Evolutionary conservation across 2,113 vertebrate genomes (phyloP).

Genomic region (Apeltes quadracus): DNA sequence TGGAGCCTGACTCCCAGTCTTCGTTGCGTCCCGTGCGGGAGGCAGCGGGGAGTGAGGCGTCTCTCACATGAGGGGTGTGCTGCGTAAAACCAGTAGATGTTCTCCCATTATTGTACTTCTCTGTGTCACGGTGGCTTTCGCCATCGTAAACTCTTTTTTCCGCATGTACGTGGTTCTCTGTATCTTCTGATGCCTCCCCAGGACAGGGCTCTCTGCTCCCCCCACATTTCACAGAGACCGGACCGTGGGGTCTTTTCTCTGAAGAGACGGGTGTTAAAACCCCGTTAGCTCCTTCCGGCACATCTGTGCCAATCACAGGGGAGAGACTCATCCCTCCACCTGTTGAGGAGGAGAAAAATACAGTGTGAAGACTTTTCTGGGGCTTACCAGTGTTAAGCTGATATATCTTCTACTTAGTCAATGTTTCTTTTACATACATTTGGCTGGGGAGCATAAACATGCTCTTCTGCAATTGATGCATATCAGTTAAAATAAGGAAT

Average conservation of each 20-base stretch:
- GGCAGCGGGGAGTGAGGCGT: constrained; percentile 11
- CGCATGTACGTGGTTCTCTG: constrained; percentile 45
- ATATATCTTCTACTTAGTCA: neutral
- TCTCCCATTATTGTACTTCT: constrained; percentile 35
- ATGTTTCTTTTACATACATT: neutral
- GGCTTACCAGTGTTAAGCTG: no score
- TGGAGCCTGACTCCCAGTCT: constrained; percentile 36
- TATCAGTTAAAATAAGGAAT: neutral
- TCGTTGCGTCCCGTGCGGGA: constrained; percentile 31
- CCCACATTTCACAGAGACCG: constrained; percentile 51
- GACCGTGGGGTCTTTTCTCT: constrained; percentile 59
- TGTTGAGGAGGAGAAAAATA: constrained; percentile 53
- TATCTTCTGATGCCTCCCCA: constrained; percentile 41
- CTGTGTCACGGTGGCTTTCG: constrained; percentile 35
- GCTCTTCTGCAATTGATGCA: neutral
- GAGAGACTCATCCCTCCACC: constrained; percentile 84
- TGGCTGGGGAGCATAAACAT: neutral
- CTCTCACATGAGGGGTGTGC: constrained; percentile 24
- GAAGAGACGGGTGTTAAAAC: constrained; percentile 54
- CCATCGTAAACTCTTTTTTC: constrained; percentile 35
- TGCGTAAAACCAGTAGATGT: constrained; percentile 36
- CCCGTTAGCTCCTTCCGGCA: constrained; percentile 78
- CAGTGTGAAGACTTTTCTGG: neutral
- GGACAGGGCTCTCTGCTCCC: constrained; percentile 51
- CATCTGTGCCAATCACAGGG: constrained; percentile 78